Conservation (phyloP, 2,888 invertebrate species). For the Adelognathus sp. region DNA sequence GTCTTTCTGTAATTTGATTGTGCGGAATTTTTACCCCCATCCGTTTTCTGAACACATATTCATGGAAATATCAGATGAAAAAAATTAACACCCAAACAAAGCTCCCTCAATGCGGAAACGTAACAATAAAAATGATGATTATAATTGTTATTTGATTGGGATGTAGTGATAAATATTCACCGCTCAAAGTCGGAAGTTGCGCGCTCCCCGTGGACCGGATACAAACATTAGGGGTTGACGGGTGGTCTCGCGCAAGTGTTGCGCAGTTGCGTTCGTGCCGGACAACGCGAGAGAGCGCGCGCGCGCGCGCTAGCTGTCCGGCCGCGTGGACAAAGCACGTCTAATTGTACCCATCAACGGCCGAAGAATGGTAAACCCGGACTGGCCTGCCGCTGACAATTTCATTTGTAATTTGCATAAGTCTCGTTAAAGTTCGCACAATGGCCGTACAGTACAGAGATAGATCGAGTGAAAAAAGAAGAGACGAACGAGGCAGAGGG, state of each 20-base stretch:
- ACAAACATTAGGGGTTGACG: conserved; percentile 76
- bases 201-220: conserved; percentile 72
- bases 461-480: too few relatives aligned
- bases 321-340: conserved; percentile 77
- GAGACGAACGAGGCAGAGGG: too few relatives aligned
- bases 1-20: too few relatives aligned
- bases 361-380: conserved; percentile 69
- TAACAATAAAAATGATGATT: too few relatives aligned
- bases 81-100: too few relatives aligned
- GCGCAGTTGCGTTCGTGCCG: conserved; percentile 69
- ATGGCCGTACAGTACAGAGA: conserved; percentile 60
- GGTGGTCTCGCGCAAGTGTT: conserved; percentile 73
- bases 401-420: conserved; percentile 78
- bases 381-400: conserved; percentile 75
- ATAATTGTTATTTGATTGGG: neutral
- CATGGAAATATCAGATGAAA: too few relatives aligned
- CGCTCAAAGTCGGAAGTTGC: conserved; percentile 50
- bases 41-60: too few relatives aligned
- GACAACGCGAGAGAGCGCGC: conserved; percentile 71
- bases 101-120: too few relatives aligned
- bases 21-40: too few relatives aligned
- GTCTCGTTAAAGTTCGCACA: conserved; percentile 74
- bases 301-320: too few relatives aligned
- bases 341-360: conserved; percentile 78
- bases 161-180: conserved; percentile 1